phyloP scores from a whole-genome alignment of 1,140 invertebrate species.

The Luehdorfia chinensis region DNA sequence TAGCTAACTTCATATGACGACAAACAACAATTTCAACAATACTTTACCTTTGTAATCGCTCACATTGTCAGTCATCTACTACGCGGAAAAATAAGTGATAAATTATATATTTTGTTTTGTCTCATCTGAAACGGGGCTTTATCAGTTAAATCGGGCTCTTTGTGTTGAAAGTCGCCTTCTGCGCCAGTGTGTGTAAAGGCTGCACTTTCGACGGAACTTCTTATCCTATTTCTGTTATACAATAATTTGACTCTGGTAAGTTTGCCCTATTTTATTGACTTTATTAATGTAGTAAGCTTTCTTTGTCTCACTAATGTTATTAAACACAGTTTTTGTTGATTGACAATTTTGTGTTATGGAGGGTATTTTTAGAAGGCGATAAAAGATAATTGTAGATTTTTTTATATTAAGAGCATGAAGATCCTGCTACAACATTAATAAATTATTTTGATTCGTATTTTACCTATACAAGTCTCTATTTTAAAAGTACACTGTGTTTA shows the following conservation, averaged over 20 bases:
- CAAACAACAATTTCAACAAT: too few species aligned
- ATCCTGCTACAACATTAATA: too few species aligned
- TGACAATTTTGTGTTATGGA: too few species aligned
- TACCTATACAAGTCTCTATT: too few species aligned
- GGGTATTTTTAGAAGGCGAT: too few species aligned
- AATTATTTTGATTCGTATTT: too few species aligned
- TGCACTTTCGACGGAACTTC: constrained; percentile 50
- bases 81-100: constrained; percentile 41
- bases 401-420: too few species aligned
- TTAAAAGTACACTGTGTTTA: too few species aligned
- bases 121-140: constrained; percentile 33
- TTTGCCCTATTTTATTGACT: constrained; percentile 8
- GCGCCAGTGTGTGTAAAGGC: constrained; percentile 75
- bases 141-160: constrained; percentile 44
- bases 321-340: too few species aligned
- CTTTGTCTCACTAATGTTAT: too few species aligned
- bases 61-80: constrained; percentile 38
- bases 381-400: too few species aligned
- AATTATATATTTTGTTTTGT: constrained; percentile 46
- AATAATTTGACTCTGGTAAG: constrained; percentile 28
- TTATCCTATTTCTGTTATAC: constrained; percentile 11
- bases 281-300: neutral
- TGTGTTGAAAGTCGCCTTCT: constrained; percentile 69
- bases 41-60: constrained; percentile 43
- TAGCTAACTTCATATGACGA: constrained; percentile 45